Conservation (phyloP, 2,888 invertebrate genomes). For the Drosophila pseudotalamancana region DNA sequence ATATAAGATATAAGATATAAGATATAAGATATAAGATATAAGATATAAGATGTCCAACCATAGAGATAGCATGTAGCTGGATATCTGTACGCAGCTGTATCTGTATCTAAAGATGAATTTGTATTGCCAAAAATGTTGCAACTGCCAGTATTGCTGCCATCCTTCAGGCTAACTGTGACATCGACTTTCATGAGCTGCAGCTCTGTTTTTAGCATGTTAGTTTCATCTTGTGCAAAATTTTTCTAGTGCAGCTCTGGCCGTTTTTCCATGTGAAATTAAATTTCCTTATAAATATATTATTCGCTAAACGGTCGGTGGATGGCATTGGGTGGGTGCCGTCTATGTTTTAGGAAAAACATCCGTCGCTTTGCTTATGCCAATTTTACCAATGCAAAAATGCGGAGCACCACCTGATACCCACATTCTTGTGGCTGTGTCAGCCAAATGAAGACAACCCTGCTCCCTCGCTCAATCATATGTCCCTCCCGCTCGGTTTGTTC, state of each 20-base stretch:
- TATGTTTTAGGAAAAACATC: conserved; percentile 29
- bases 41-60: conserved; percentile 18
- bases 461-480: too few relatives aligned
- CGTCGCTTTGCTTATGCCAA: conserved; percentile 72
- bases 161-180: conserved; percentile 32
- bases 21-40: conserved; percentile 8
- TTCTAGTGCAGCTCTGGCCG: conserved; percentile 5
- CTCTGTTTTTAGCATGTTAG: conserved; percentile 36
- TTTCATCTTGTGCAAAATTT: conserved; percentile 9
- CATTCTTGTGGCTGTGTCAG: conserved; percentile 10
- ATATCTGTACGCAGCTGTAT: neutral
- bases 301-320: neutral
- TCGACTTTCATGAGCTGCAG: too few relatives aligned
- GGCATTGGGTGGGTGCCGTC: neutral
- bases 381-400: conserved; percentile 52
- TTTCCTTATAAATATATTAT: conserved; percentile 44
- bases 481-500: conserved; percentile 58
- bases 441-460: neutral
- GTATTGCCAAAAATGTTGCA: conserved; percentile 12
- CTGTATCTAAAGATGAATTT: neutral
- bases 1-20: conserved; percentile 10
- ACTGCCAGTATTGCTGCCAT: conserved; percentile 16
- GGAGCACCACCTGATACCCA: conserved; percentile 48
- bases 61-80: conserved; percentile 9
- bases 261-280: conserved; percentile 38